phyloP scores from a whole-genome alignment of 1,140 invertebrate species.

The Spodoptera litura region DNA sequence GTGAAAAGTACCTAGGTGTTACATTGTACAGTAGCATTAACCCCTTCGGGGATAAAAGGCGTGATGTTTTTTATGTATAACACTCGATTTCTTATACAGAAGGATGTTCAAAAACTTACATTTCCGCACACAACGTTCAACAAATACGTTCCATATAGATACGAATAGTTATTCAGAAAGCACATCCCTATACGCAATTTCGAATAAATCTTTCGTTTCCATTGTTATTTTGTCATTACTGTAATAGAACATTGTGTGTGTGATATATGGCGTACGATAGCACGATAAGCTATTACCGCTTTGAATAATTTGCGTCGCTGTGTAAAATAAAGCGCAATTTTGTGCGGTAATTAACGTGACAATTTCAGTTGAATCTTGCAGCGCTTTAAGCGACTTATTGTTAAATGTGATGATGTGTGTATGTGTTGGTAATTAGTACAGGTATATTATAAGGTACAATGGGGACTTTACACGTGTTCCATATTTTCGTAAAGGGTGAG shows the following conservation, averaged over 20 bases:
- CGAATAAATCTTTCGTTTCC: constrained; percentile 55
- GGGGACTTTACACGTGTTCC: too few species aligned
- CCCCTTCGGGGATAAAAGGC: too few species aligned
- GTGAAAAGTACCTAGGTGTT: too few species aligned
- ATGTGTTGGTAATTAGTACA: neutral
- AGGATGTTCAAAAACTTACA: too few species aligned
- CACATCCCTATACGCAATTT: neutral
- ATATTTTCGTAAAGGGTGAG: too few species aligned
- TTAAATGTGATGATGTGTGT: neutral
- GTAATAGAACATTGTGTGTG: constrained; percentile 59
- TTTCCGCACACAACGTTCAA: neutral
- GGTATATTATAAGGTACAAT: too few species aligned
- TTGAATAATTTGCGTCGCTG: constrained; percentile 36
- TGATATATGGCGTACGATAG: constrained; percentile 38
- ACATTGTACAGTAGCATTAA: too few species aligned
- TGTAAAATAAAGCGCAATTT: constrained; percentile 29
- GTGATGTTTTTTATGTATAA: too few species aligned
- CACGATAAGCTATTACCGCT: constrained; percentile 41
- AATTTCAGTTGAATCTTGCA: constrained; percentile 27
- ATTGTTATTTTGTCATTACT: constrained; percentile 64
- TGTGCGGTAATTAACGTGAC: constrained; percentile 23
- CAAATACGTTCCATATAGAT: neutral
- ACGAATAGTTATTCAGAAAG: constrained; percentile 17
- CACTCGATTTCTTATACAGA: too few species aligned
- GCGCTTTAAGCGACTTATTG: constrained; percentile 8